phyloP scores from a whole-genome alignment of 2,113 vertebrate genomes.

The Numida meleagris region DNA sequence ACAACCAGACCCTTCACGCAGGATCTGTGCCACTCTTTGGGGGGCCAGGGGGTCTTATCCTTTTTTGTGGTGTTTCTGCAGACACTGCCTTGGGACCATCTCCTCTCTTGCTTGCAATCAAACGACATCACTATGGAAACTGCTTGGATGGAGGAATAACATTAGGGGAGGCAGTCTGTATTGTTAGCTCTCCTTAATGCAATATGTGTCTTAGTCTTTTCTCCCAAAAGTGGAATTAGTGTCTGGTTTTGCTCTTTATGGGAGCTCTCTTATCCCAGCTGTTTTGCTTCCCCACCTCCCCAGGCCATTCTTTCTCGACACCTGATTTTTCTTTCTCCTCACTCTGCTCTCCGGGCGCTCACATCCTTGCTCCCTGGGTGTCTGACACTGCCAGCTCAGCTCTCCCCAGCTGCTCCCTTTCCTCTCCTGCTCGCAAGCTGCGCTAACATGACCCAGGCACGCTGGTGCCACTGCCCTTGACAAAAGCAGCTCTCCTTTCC shows the following conservation, averaged over 20 bases:
- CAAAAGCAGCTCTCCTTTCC: background rate
- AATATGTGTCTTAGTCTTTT: slow-evolving; percentile 43
- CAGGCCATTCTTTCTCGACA: slow-evolving; percentile 35
- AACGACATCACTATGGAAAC: slow-evolving; percentile 66
- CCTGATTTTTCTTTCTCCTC: slow-evolving; percentile 52
- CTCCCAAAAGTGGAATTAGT: slow-evolving; percentile 57
- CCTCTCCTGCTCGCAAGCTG: background rate
- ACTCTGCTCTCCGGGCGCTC: background rate
- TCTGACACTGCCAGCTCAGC: background rate
- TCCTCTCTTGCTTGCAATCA: slow-evolving; percentile 45
- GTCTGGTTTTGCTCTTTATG: slow-evolving; percentile 57
- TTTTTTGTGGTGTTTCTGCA: background rate
- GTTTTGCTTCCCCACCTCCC: slow-evolving; percentile 35
- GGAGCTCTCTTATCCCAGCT: slow-evolving; percentile 26
- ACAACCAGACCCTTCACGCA: fast-evolving
- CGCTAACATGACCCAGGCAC: background rate
- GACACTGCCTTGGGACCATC: slow-evolving; percentile 54
- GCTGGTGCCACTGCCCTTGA: background rate
- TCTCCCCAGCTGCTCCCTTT: background rate
- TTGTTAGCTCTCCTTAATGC: slow-evolving; percentile 51
- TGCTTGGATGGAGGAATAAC: slow-evolving; percentile 48
- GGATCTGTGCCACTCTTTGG: background rate
- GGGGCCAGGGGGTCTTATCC: background rate
- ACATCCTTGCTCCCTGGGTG: background rate
- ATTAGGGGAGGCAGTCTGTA: slow-evolving; percentile 38